These are phyloP conservation scores for Mesorhabditis spiculigera DNA, from an alignment of 2,888 invertebrate species.

Conservation along the genomic window DNA sequence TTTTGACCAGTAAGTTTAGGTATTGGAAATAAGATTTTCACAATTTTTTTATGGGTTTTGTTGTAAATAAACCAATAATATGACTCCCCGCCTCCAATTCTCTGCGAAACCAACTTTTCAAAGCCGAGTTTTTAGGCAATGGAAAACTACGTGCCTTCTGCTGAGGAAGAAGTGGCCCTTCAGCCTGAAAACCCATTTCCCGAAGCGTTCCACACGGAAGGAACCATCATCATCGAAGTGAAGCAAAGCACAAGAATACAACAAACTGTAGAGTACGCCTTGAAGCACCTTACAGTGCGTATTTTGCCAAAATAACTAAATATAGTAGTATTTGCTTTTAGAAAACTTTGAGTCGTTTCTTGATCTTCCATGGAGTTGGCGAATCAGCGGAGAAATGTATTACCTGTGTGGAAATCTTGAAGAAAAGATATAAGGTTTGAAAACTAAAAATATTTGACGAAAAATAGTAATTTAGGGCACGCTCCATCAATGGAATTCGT, in stretches of 20 bases:
- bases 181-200: neutral
- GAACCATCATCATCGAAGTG: neutral
- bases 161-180: neutral
- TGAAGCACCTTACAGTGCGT: neutral
- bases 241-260: neutral
- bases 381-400: neutral
- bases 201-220: neutral
- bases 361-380: neutral
- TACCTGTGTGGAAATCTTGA: neutral
- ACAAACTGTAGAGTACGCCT: neutral
- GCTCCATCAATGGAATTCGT: slow-evolving; percentile 3
- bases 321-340: neutral
- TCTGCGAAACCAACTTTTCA: no score
- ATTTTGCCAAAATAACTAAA: neutral
- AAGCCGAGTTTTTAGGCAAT: neutral
- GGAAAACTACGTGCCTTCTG: neutral
- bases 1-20: no score
- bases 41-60: no score
- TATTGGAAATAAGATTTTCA: no score
- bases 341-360: neutral
- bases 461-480: neutral
- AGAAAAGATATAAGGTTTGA: slow-evolving; percentile 4
- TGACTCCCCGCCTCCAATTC: no score
- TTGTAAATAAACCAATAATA: no score
- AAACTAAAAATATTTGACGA: neutral